Base-by-base conservation (phyloP, 2,888 invertebrate genomes). In the Pterobdella sp. region DNA sequence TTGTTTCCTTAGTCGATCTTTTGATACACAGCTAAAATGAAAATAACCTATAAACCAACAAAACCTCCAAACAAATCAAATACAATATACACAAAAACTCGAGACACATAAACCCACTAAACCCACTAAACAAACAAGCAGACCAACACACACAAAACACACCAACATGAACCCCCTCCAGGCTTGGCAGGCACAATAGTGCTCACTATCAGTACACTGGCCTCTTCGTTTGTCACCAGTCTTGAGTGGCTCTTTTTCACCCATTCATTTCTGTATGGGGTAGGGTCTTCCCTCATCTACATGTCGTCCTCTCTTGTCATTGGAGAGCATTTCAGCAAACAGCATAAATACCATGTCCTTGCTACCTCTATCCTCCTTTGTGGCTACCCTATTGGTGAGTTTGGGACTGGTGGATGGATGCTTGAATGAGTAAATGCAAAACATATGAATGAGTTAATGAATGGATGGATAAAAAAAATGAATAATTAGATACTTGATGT, bases 291-390 rank as follows among this genome's bases (percentile, higher is more conserved):
- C 56, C 76, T 79, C 71, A 75, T 77, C 72, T 80, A 78, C 75
- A 79, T 79, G 79, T 76, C 78, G 1, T 78, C 78, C n/a, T 79
- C 79, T 0, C 76, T 79, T 31, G 75, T 79, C 68, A 79, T 79
- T 56, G 79, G 78, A n/a, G 79, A 79, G 32, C 80, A 79, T 72
- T 79, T 79, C 70, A 77, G 78, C 75, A 78, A 78, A 74, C 73
- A 77, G 26, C 79, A 79, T 74, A 76, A 75, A 67, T 78, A 77
- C 73, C 79, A 79, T 76, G 79, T 79, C n/a, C 74, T 79, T 52
- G 79, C 79, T 32, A 79, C 79, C 32, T 80, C 79, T 73, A 78
- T 79, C 32, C 74, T 79, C n/a, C 77, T 79, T 1, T 79, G 79
- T 70, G 79, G 79, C 35, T 79, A 79, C 75, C 79, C 79, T 32